phyloP scores from a whole-genome alignment of 2,797 vertebrate genomes.

The Propithecus deckenii region DNA sequence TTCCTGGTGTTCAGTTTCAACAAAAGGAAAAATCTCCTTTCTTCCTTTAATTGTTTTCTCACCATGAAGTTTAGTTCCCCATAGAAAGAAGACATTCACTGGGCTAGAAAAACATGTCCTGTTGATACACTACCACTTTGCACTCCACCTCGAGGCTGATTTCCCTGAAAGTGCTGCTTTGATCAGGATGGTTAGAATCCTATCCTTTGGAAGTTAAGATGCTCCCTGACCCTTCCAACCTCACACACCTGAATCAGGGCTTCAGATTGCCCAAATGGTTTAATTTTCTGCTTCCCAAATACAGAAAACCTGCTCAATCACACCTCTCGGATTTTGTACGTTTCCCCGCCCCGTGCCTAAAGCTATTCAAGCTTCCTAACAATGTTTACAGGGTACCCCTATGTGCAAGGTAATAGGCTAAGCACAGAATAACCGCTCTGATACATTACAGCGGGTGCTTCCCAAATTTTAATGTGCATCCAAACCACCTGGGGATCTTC shows the following conservation, averaged over 20 bases:
- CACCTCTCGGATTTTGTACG: neutral
- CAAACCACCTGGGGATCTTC: neutral
- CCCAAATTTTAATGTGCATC: neutral
- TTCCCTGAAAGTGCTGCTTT: neutral
- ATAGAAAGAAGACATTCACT: constrained; percentile 31
- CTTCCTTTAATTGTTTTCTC: constrained; percentile 43
- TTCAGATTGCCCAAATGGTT: neutral
- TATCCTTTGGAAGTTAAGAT: neutral
- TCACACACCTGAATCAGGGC: neutral
- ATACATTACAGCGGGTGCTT: neutral
- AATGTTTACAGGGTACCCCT: neutral
- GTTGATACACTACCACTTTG: neutral
- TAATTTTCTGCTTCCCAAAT: neutral
- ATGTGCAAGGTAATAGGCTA: neutral
- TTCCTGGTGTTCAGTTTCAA: neutral
- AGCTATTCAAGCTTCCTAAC: neutral
- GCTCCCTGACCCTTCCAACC: neutral
- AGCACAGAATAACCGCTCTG: neutral
- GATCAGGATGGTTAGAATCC: neutral
- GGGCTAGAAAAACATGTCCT: constrained; percentile 22
- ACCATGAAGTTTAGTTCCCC: constrained; percentile 25
- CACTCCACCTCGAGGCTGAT: neutral
- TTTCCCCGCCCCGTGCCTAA: neutral
- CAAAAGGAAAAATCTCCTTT: neutral
- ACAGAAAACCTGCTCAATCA: neutral